Evolutionary conservation across 35 echinoderm and acorn worm genomes (phyloP).

Genomic region (Ptychodera flava): DNA sequence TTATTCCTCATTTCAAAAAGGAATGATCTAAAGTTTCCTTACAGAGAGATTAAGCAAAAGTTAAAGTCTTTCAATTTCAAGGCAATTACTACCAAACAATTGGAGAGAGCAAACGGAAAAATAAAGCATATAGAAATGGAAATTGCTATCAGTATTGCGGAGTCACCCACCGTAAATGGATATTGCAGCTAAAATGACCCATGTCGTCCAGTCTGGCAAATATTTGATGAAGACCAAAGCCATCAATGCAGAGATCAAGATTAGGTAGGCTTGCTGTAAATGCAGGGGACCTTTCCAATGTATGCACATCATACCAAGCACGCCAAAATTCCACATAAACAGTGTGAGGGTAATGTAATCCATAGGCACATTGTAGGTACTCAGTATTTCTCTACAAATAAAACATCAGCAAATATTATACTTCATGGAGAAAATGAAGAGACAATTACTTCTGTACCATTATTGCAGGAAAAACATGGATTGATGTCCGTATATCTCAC

Average conservation of each 20-base stretch:
- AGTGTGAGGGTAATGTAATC: slow-evolving; percentile 80
- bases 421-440: no score
- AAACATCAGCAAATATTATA: background rate
- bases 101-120: no score
- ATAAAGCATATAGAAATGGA: no score
- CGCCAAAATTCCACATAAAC: slow-evolving; percentile 94
- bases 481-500: no score
- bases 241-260: slow-evolving; percentile 88
- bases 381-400: slow-evolving; percentile 68
- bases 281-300: slow-evolving; percentile 82
- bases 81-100: no score
- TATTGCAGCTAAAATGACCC: slow-evolving; percentile 92
- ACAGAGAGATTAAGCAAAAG: no score
- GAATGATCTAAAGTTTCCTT: no score
- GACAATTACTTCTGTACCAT: no score
- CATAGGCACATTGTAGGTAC: slow-evolving; percentile 87
- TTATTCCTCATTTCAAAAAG: no score
- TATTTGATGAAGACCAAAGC: slow-evolving; percentile 97
- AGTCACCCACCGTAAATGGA: slow-evolving; percentile 86
- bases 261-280: slow-evolving; percentile 90
- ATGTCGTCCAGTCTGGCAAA: slow-evolving; percentile 94
- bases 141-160: no score
- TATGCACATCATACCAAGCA: slow-evolving; percentile 79
- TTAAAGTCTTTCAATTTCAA: no score
- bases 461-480: no score